phyloP scores from a whole-genome alignment of 2,797 vertebrate species.

The Dicrostonyx torquatus region DNA sequence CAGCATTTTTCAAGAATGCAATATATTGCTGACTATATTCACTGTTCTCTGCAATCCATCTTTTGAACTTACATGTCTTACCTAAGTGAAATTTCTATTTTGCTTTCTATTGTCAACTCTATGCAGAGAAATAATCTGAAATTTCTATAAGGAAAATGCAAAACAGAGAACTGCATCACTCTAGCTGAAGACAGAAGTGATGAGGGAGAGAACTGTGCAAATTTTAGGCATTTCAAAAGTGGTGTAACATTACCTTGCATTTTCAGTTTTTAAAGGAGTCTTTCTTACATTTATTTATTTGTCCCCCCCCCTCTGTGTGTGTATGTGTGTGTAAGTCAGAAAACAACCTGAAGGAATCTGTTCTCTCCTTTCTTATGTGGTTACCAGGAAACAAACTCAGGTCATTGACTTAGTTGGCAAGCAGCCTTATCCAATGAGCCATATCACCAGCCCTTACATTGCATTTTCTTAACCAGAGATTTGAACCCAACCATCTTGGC shows the following conservation, averaged over 20 bases:
- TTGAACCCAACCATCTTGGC: conserved; percentile 74
- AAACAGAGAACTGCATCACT: conserved; percentile 41
- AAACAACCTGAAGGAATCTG: neutral
- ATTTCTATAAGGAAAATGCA: conserved; percentile 63
- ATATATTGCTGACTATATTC: neutral
- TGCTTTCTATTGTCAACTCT: conserved; percentile 52
- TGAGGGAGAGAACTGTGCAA: neutral
- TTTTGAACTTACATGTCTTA: conserved; percentile 3
- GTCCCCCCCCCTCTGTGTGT: neutral
- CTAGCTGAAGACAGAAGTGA: neutral
- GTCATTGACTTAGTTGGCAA: neutral
- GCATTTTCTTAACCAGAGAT: conserved; percentile 67
- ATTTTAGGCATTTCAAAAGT: conserved; percentile 69
- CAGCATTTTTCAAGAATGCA: conserved; percentile 37
- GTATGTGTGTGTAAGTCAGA: neutral
- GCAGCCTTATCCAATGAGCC: neutral
- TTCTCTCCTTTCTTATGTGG: neutral
- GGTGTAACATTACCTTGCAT: neutral
- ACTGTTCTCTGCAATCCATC: neutral
- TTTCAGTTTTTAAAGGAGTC: neutral
- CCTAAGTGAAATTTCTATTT: conserved; percentile 42
- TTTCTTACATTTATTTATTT: neutral
- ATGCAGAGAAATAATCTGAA: conserved; percentile 49
- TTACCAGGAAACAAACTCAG: neutral
- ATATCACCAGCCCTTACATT: conserved; percentile 37